phyloP scores from a whole-genome alignment of 1,140 invertebrate genomes.

The Vanessa atalanta region DNA sequence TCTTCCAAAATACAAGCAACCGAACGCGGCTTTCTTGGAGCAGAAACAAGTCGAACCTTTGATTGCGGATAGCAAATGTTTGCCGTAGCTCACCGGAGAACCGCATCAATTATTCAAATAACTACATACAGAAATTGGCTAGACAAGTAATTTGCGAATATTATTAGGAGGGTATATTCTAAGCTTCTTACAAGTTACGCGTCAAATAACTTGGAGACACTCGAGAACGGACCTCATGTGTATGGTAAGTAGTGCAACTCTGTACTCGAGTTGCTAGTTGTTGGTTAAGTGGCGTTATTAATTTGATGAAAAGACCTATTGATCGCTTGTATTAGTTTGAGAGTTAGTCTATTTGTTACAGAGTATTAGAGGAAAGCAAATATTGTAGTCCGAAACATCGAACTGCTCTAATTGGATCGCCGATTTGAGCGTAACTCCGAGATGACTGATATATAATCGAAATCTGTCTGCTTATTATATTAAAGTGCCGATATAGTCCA shows the following conservation, averaged over 20 bases:
- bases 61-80: slow-evolving; percentile 73
- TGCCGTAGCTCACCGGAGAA: slow-evolving; percentile 55
- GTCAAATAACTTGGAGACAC: slow-evolving; percentile 39
- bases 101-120: slow-evolving; percentile 76
- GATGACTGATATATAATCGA: neutral
- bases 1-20: slow-evolving; percentile 3
- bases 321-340: slow-evolving; percentile 53
- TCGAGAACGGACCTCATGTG: slow-evolving; percentile 48
- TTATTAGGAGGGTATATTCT: slow-evolving; percentile 52
- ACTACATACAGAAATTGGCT: slow-evolving; percentile 64
- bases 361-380: slow-evolving; percentile 37
- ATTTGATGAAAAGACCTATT: slow-evolving; percentile 67
- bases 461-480: no score
- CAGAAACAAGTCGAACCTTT: slow-evolving; percentile 47
- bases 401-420: slow-evolving; percentile 26
- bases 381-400: slow-evolving; percentile 29
- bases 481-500: no score
- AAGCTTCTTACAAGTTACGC: slow-evolving; percentile 64
- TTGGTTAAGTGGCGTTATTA: slow-evolving; percentile 64
- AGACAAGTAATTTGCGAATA: slow-evolving; percentile 68
- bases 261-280: slow-evolving; percentile 48
- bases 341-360: slow-evolving; percentile 37
- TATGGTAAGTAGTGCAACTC: slow-evolving; percentile 59
- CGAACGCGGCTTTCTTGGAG: slow-evolving; percentile 11
- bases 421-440: slow-evolving; percentile 23